Percentiles rank a stretch among this genome's conserved stretches.
Evolutionary conservation across 1,140 invertebrate genomes (phyloP).

Genomic region (Brachionus manjavacas): DNA sequence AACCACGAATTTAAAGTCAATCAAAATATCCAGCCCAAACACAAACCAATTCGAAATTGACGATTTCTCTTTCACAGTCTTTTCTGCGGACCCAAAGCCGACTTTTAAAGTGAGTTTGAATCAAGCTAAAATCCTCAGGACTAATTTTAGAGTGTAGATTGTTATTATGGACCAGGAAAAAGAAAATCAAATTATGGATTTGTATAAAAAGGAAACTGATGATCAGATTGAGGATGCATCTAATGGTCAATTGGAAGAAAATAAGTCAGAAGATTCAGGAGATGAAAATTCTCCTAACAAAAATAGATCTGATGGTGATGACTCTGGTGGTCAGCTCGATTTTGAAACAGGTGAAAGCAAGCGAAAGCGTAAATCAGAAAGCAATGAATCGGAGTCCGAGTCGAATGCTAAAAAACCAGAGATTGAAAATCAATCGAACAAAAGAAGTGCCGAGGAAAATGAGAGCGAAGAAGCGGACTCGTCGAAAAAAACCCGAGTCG

Average conservation of each 20-base stretch:
- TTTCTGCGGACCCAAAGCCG: background rate
- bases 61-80: background rate
- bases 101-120: background rate
- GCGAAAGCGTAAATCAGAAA: conserved; percentile 1
- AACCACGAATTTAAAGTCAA: background rate
- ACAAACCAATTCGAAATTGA: conserved; percentile 24
- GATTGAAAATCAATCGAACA: background rate
- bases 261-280: background rate
- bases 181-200: background rate
- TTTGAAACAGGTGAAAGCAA: background rate
- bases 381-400: background rate
- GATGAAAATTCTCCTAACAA: background rate
- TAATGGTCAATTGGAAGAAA: background rate
- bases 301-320: background rate
- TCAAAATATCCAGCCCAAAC: background rate
- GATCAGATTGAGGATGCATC: background rate
- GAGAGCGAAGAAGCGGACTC: background rate
- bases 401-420: background rate
- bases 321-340: background rate
- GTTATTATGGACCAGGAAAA: background rate
- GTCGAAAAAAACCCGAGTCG: background rate
- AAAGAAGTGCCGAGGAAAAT: background rate
- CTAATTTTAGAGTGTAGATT: background rate
- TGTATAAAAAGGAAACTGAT: background rate
- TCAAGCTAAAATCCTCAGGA: too few species aligned